Evolutionary conservation across 92 coral and sea anemone genomes (phyloP), one percentile per base, ranked within the genome.

Genomic region (Umimayanthus kanabou): DNA sequence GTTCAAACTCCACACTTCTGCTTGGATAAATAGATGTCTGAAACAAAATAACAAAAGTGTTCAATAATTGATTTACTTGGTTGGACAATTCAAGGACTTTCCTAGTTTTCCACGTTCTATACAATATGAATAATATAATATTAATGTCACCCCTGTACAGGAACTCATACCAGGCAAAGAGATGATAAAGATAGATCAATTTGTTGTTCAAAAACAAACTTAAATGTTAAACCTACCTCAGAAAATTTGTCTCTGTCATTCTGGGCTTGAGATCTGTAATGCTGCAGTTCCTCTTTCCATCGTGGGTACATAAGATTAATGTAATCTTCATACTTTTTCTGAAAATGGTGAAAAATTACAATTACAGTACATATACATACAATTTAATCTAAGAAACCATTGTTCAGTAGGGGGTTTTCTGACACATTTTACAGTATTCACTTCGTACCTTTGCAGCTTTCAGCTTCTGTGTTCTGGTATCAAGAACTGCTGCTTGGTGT

Each of bases 251-350:
- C 67, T 73, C 90, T 93, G 43, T 57, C 87, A 22, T 74, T 90
- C 25, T 91, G 94, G 45, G 85, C 39, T 65, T 43, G 50, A 14
- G 85, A 69, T 79, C 93, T 91, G 85, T 90, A 79, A 28, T 66
- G 94, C 64, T 93, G 92, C 77, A 96, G 64, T 75, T 96, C 96
- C 75, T 93, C 95, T 47, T 88, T 89, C 99, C 99, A 96, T 69
- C 96, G 90, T 47, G 99, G 99, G 80, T 96, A 96, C 95, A 96
- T 95, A 80, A 92, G 81, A 76, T 90, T 95, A 77, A 96, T 93
- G 89, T 95, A 96, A 77, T 90, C 76, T 85, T 95, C 94, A 91
- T 95, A 96, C 64, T 91, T 92, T 85, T 93, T 88, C 99, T 96
- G 73, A 79, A 79, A 39, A 26, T 22, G 3, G 4, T 1, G 45